A percentile compares a stretch with the other conserved stretches of the same genome.
These are phyloP conservation scores for Conger conger DNA, from an alignment of 2,113 vertebrate genomes.

Conservation along the genomic window DNA sequence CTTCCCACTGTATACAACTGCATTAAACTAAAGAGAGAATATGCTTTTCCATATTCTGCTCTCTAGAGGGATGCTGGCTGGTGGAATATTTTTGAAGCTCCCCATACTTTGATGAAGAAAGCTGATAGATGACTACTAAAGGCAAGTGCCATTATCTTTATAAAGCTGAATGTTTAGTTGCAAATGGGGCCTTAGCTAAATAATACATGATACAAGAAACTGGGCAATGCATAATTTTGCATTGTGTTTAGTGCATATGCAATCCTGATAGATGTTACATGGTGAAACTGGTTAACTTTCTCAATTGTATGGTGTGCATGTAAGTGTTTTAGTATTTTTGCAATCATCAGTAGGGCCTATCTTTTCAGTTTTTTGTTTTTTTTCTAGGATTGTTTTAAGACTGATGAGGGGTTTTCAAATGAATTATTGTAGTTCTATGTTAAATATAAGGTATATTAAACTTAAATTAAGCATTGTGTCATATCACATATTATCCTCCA, in stretches of 20 bases:
- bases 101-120: not conserved
- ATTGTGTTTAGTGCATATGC: not conserved
- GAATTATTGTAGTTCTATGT: not conserved
- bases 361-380: not conserved
- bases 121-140: not conserved
- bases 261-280: not conserved
- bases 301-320: not conserved
- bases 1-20: slow-evolving; percentile 27
- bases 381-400: not conserved
- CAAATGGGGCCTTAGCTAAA: not conserved
- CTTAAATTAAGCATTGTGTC: too few relatives aligned
- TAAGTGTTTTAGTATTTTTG: not conserved
- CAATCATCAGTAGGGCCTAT: not conserved
- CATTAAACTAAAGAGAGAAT: not conserved
- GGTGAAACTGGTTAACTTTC: not conserved
- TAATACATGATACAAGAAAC: not conserved
- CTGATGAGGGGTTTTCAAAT: not conserved
- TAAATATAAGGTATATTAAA: not conserved
- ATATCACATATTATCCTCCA: too few relatives aligned
- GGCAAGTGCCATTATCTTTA: not conserved
- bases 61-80: not conserved
- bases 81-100: not conserved
- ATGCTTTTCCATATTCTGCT: slow-evolving; percentile 16
- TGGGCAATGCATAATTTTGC: not conserved
- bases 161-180: not conserved